Evolutionary conservation across 2,888 invertebrate species (phyloP).

Genomic region (Diarsia mendica): DNA sequence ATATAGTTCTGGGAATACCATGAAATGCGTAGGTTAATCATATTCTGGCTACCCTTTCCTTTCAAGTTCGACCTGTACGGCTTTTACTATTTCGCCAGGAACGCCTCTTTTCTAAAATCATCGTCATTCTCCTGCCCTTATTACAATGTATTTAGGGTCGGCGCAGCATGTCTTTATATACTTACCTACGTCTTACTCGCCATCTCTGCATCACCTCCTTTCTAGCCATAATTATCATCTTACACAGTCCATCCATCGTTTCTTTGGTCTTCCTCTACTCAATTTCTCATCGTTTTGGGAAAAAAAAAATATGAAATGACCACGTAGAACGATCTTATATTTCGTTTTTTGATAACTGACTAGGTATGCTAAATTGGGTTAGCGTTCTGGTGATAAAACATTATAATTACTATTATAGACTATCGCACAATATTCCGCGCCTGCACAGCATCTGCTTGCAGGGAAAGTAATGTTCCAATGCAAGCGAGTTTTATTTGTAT

Average conservation of each 20-base stretch:
- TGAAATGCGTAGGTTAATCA: background rate
- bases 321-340: background rate
- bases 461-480: conserved; percentile 45
- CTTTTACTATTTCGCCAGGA: background rate
- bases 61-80: background rate
- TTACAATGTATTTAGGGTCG: too few relatives aligned
- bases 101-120: background rate
- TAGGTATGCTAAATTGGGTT: conserved; percentile 9
- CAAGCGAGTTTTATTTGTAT: conserved; percentile 45
- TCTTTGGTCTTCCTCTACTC: too few relatives aligned
- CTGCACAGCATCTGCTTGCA: conserved; percentile 14
- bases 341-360: background rate
- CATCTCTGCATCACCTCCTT: too few relatives aligned
- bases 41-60: background rate
- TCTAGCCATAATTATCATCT: too few relatives aligned
- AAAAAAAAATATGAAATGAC: background rate
- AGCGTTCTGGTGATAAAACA: conserved; percentile 8
- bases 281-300: too few relatives aligned
- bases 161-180: too few relatives aligned
- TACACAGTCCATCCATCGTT: too few relatives aligned
- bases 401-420: conserved; percentile 7
- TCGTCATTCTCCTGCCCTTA: background rate
- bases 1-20: background rate
- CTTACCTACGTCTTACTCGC: too few relatives aligned
- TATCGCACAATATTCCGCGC: conserved; percentile 1